Conservation (phyloP, 2,113 vertebrate species). For the Bostrychus sinensis region DNA sequence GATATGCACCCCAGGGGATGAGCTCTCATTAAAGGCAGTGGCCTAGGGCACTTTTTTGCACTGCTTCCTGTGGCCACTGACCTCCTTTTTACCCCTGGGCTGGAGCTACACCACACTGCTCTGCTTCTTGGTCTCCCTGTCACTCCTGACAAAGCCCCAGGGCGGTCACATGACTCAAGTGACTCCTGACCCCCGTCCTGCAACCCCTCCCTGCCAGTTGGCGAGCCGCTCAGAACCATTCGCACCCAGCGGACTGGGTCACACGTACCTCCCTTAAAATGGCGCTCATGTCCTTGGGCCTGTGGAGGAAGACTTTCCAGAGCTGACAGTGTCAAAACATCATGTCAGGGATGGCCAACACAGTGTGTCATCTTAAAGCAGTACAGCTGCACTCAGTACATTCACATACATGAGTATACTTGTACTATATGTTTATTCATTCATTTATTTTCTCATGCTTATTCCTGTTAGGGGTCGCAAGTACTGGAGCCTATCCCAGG, state of each 20-base stretch:
- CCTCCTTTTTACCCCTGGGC: slow-evolving; percentile 88
- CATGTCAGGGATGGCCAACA: slow-evolving; percentile 58
- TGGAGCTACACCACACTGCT: slow-evolving; percentile 79
- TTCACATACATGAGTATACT: background rate
- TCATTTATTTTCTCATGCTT: too few species aligned
- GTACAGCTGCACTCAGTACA: slow-evolving; percentile 24
- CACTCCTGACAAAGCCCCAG: slow-evolving; percentile 74
- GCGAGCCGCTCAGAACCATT: slow-evolving; percentile 67
- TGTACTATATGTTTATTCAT: too few species aligned
- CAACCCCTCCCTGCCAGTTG: slow-evolving; percentile 59
- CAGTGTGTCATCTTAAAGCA: slow-evolving; percentile 70
- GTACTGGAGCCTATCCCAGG: too few species aligned
- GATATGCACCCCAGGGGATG: slow-evolving; percentile 80
- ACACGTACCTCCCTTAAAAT: slow-evolving; percentile 66
- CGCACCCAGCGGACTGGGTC: slow-evolving; percentile 53
- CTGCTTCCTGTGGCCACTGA: slow-evolving; percentile 91
- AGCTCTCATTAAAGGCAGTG: slow-evolving; percentile 88
- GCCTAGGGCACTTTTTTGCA: slow-evolving; percentile 80
- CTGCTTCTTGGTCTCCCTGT: slow-evolving; percentile 79
- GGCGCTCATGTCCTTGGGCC: slow-evolving; percentile 60
- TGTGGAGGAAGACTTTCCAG: slow-evolving; percentile 58
- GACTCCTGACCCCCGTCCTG: slow-evolving; percentile 83
- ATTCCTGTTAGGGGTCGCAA: too few species aligned
- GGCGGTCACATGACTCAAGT: slow-evolving; percentile 82
- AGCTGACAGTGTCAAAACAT: slow-evolving; percentile 73